Conservation (phyloP, 2,888 invertebrate species). For the Drosophila merina region DNA sequence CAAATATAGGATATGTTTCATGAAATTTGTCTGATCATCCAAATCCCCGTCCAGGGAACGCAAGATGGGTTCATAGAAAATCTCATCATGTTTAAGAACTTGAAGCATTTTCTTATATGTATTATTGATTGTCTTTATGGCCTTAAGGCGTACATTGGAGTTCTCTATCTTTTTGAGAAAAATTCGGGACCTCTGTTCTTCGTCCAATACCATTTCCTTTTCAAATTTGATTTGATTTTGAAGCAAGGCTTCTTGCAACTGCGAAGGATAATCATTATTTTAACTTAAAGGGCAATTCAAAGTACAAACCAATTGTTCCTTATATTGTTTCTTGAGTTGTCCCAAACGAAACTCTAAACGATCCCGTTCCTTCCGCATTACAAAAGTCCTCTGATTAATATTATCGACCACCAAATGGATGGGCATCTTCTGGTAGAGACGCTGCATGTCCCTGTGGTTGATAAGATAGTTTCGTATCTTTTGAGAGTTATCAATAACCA, state of each 20-base stretch:
- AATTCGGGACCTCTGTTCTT: conserved; percentile 74
- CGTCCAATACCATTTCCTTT: conserved; percentile 77
- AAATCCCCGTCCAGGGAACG: conserved; percentile 80
- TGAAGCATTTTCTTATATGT: conserved; percentile 82
- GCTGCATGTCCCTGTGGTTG: conserved; percentile 81
- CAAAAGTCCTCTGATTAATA: conserved; percentile 82
- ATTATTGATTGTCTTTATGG: conserved; percentile 79
- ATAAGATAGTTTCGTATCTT: conserved; percentile 79
- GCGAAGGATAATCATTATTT: neutral
- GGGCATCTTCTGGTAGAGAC: conserved; percentile 82
- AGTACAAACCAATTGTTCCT: conserved; percentile 67
- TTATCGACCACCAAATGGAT: conserved; percentile 80
- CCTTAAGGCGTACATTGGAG: conserved; percentile 81
- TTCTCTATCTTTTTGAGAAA: conserved; percentile 81
- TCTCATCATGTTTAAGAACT: conserved; percentile 78
- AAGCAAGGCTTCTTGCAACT: conserved; percentile 74
- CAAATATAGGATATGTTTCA: conserved; percentile 80
- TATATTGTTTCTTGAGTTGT: conserved; percentile 70
- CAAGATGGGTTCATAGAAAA: conserved; percentile 83
- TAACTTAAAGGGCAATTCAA: neutral
- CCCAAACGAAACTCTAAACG: conserved; percentile 73
- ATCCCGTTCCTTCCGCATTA: conserved; percentile 82
- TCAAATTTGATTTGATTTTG: conserved; percentile 82
- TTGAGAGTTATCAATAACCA: conserved; percentile 71
- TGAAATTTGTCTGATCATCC: conserved; percentile 82